Percentiles rank a stretch among this genome's conserved stretches.
Conservation (phyloP, 2,113 vertebrate species). For the Cheilinus undulatus region DNA sequence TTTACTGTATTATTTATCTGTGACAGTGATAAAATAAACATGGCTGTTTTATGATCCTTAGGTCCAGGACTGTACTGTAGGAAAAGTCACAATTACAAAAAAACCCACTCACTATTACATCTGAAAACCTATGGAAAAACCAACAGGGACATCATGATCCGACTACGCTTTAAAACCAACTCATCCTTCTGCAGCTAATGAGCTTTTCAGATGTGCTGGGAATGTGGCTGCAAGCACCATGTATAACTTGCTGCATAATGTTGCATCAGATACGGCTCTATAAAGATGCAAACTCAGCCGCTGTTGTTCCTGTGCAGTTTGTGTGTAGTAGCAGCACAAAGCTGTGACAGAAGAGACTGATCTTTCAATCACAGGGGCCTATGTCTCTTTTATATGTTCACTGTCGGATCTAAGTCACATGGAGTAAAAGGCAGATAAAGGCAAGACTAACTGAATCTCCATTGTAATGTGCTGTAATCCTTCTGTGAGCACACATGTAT, state of each 20-base stretch:
- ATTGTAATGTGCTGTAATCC: conserved; percentile 1
- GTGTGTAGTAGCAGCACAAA: conserved; percentile 8
- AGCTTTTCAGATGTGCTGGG: conserved; percentile 15
- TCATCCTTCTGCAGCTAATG: not conserved
- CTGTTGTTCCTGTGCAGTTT: conserved; percentile 7
- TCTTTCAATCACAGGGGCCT: conserved; percentile 1
- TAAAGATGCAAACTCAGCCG: conserved; percentile 20
- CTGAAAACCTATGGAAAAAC: not conserved
- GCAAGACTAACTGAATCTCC: not conserved
- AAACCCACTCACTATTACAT: not conserved
- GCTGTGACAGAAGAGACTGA: conserved; percentile 1
- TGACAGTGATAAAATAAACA: not conserved
- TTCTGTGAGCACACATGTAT: not conserved
- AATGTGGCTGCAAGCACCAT: conserved; percentile 18
- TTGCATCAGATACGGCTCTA: conserved; percentile 38
- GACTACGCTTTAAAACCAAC: conserved; percentile 1
- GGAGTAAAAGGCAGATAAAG: conserved; percentile 6
- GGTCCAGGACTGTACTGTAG: too few species aligned
- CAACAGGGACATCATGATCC: not conserved
- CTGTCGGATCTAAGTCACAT: conserved; percentile 2
- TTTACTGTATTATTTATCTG: too few species aligned
- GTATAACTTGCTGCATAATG: conserved; percentile 18
- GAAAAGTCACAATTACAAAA: not conserved
- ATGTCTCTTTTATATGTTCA: not conserved
- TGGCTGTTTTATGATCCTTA: not conserved